These are phyloP conservation scores for Tinea trinotella DNA, from an alignment of 2,888 invertebrate genomes.

Conservation along the genomic window DNA sequence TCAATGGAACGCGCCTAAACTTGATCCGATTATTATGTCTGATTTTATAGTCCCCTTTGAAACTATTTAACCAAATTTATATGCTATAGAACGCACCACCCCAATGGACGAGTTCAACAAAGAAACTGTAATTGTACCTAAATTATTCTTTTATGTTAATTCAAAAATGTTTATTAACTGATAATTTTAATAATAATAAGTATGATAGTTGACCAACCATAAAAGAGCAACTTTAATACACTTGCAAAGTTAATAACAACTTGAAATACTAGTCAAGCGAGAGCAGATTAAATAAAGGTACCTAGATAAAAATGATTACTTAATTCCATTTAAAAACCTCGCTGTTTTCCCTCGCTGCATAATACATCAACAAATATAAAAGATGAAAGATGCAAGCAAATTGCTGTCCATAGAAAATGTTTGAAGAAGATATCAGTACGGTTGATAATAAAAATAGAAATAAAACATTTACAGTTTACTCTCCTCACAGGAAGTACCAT, in stretches of 20 bases:
- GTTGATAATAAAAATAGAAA: neutral
- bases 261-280: neutral
- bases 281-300: neutral
- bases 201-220: neutral
- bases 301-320: neutral
- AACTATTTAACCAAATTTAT: neutral
- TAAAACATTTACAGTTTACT: constrained; percentile 12
- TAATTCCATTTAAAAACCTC: neutral
- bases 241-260: neutral
- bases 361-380: neutral
- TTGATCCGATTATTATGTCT: constrained; percentile 23
- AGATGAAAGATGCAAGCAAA: neutral
- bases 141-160: too few relatives aligned
- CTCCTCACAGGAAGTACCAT: constrained; percentile 1
- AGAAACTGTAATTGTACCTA: too few relatives aligned
- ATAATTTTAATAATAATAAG: too few relatives aligned
- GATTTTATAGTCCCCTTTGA: neutral
- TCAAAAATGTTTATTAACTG: too few relatives aligned
- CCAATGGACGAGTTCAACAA: too few relatives aligned
- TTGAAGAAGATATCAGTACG: neutral
- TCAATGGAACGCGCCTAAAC: constrained; percentile 25
- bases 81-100: neutral
- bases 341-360: too few relatives aligned
- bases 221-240: neutral
- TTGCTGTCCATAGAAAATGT: neutral